phyloP scores from a whole-genome alignment of 1,140 invertebrate genomes.

The Ips nitidus region DNA sequence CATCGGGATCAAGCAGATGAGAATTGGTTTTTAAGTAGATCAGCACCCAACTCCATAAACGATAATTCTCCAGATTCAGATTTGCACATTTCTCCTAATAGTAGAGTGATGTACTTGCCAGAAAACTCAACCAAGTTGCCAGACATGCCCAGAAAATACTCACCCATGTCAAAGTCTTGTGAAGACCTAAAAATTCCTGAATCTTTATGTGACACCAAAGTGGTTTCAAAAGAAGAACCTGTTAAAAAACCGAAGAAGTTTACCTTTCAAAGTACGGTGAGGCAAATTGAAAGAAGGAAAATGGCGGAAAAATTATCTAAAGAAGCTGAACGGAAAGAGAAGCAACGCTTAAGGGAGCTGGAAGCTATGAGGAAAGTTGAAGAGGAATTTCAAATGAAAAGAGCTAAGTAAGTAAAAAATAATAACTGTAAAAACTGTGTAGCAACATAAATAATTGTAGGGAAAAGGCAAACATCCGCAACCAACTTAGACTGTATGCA shows the following conservation, averaged over 20 bases:
- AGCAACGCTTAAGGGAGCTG: conserved; percentile 69
- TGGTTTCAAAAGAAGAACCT: conserved; percentile 34
- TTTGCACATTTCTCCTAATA: conserved; percentile 28
- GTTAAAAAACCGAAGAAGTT: conserved; percentile 63
- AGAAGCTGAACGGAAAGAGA: conserved; percentile 76
- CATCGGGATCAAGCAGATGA: conserved; percentile 52
- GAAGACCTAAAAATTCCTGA: conserved; percentile 49
- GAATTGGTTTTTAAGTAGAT: conserved; percentile 77
- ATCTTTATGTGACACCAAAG: conserved; percentile 42
- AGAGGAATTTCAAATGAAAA: conserved; percentile 51
- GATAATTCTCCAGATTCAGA: conserved; percentile 50
- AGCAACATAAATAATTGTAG: conserved; percentile 38
- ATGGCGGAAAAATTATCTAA: conserved; percentile 72
- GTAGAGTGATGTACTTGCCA: conserved; percentile 79
- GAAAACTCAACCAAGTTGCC: conserved; percentile 50
- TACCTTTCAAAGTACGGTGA: conserved; percentile 79
- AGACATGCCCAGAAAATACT: background rate
- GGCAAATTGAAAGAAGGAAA: conserved; percentile 72
- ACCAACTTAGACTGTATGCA: conserved; percentile 70
- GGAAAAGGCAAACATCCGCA: conserved; percentile 73
- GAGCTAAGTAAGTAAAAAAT: conserved; percentile 42
- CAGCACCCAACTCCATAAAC: conserved; percentile 75
- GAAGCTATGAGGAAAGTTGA: conserved; percentile 70
- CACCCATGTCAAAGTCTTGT: conserved; percentile 51
- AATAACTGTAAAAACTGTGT: background rate